phyloP scores from a whole-genome alignment of 2,113 vertebrate species.

The Macquaria ambigua region DNA sequence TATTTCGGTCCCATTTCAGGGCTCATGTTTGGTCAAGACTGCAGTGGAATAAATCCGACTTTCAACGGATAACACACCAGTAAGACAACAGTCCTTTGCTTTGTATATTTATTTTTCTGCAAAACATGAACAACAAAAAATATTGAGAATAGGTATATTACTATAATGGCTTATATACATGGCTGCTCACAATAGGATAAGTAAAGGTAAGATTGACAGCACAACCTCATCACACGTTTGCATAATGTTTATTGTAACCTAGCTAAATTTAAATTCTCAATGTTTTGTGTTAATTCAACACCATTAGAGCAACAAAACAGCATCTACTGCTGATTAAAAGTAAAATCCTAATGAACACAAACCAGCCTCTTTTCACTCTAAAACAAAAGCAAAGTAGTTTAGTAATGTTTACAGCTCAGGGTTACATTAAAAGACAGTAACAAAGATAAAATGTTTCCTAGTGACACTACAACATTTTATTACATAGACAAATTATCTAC shows the following conservation, averaged over 20 bases:
- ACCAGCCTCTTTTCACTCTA: conserved; percentile 3
- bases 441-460: conserved; percentile 26
- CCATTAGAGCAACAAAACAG: background rate
- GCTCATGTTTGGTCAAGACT: background rate
- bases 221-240: conserved; percentile 34
- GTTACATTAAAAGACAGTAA: conserved; percentile 34
- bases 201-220: background rate
- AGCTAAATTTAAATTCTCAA: background rate
- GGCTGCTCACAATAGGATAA: background rate
- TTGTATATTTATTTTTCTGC: conserved; percentile 48
- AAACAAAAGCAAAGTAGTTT: conserved; percentile 35
- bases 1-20: background rate
- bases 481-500: conserved; percentile 39
- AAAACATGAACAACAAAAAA: conserved; percentile 50
- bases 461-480: conserved; percentile 30
- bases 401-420: conserved; percentile 24
- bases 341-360: conserved; percentile 13
- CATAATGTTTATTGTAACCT: background rate
- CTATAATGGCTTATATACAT: conserved; percentile 15
- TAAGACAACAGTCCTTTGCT: background rate
- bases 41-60: background rate
- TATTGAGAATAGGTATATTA: conserved; percentile 2
- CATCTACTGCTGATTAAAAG: background rate
- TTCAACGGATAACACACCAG: background rate
- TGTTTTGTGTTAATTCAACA: conserved; percentile 5